Base-by-base conservation (phyloP, 1,140 invertebrate species). In the Orchestia grillus region DNA sequence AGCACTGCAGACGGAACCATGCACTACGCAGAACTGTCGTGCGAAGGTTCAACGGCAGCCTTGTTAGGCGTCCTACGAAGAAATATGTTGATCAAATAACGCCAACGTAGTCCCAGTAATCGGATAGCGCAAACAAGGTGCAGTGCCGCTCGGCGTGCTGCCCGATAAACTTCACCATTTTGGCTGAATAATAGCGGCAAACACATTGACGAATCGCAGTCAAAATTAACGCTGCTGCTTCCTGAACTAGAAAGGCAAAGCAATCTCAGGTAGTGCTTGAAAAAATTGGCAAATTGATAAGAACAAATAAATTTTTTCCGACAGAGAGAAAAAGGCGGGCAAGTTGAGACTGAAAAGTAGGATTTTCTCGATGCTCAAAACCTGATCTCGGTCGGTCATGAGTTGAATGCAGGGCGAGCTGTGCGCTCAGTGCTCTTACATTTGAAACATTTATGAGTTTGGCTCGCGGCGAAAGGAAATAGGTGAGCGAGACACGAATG, bases 11-110 rank as follows among this genome's bases (percentile, higher is more conserved):
- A 90, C 88, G 88, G 88, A 90, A 90, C 88, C 88, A 90, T 43
- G 47, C 47, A 53, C 6, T 53, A 19, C 47, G 47, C 88, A 42
- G 0, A 42, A 44, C 88, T 44, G 43, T 44, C 88, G 36, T 90
- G 28, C 62, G 62, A 15, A 3, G 42, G n/a, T 90, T 44, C n/a
- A 44, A 90, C 42, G 88, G 43, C 41, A 19, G 88, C 88, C 88
- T 90, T 90, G 88, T 44, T 90, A 3, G 41, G n/a, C 88, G 28
- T 90, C 41, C 11, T 36, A 36, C 62, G 11, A 77, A 77, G n/a
- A 44, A 90, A 90, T 42, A 90, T 90, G 42, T 90, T 90, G 88
- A 90, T 90, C 88, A 90, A 90, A 90, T 41, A 42, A 90, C 88
- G 8, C 88, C 43, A 90, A 90, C 42, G 43, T 90, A 16, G 36